phyloP scores from a whole-genome alignment of 1,140 invertebrate genomes.

The Cyrtorhinus lividipennis region DNA sequence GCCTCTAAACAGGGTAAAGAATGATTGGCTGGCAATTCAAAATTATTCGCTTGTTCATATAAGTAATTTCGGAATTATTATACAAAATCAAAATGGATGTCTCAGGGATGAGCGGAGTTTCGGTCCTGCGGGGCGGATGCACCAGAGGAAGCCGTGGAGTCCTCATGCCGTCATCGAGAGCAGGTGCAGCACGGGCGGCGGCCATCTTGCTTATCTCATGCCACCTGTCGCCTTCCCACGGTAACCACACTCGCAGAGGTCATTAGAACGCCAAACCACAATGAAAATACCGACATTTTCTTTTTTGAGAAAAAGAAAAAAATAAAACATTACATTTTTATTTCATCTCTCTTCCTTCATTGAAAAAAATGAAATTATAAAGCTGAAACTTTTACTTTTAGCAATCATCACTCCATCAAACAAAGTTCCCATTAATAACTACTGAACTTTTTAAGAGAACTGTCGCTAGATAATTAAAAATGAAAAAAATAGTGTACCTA shows the following conservation, averaged over 20 bases:
- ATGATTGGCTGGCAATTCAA: too few relatives aligned
- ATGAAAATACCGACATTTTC: constrained; percentile 37
- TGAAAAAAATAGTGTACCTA: too few relatives aligned
- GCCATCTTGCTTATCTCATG: constrained; percentile 82
- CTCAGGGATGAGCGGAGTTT: constrained; percentile 19
- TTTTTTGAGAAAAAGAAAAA: constrained; percentile 32
- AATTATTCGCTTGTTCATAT: too few relatives aligned
- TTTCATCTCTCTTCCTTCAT: not conserved
- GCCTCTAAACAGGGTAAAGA: too few relatives aligned
- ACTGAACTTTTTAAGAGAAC: too few relatives aligned
- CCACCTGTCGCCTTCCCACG: constrained; percentile 42
- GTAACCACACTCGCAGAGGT: constrained; percentile 32
- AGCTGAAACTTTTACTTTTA: too few relatives aligned
- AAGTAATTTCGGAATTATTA: too few relatives aligned
- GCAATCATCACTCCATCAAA: too few relatives aligned
- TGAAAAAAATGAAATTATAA: too few relatives aligned
- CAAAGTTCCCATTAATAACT: too few relatives aligned
- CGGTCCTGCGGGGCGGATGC: constrained; percentile 27
- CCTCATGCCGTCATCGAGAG: constrained; percentile 54
- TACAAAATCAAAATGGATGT: not conserved
- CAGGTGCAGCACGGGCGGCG: constrained; percentile 74
- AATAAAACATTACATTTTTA: constrained; percentile 29
- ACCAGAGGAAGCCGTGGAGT: constrained; percentile 41
- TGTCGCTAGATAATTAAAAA: too few relatives aligned
- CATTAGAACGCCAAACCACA: too few relatives aligned